Evolutionary conservation across 2,888 invertebrate genomes (phyloP).

Genomic region (Cataglyphis albicans): DNA sequence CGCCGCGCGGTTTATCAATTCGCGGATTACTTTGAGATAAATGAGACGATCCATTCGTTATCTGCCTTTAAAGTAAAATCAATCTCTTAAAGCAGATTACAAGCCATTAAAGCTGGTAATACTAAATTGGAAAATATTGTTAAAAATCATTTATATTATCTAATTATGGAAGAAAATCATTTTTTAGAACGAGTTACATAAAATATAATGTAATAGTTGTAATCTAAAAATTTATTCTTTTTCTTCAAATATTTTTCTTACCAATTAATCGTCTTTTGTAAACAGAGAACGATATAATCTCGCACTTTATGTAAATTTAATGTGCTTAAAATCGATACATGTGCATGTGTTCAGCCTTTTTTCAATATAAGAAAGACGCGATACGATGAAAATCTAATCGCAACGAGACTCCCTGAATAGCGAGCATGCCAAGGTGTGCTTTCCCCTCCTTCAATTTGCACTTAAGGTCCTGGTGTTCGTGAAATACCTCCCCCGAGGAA

Average conservation of each 20-base stretch:
- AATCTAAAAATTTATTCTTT: not conserved
- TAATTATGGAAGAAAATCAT: not conserved
- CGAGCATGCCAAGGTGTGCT: conserved; percentile 51
- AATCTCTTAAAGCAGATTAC: not conserved
- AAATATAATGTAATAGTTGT: not conserved
- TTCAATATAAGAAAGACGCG: conserved; percentile 39
- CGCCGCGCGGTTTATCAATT: not conserved
- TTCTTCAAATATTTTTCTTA: not conserved
- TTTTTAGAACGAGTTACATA: not conserved
- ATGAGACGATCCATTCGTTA: conserved; percentile 3
- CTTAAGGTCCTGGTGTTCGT: conserved; percentile 56
- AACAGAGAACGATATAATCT: not conserved
- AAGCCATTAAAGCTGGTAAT: not conserved
- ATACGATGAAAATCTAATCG: conserved; percentile 65
- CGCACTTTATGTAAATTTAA: conserved; percentile 8
- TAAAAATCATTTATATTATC: not conserved
- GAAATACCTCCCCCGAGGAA: conserved; percentile 62
- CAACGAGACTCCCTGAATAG: conserved; percentile 59
- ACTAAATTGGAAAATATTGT: not conserved
- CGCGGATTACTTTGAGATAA: conserved; percentile 6
- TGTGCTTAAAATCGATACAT: not conserved
- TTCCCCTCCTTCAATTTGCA: conserved; percentile 61
- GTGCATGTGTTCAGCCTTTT: not conserved
- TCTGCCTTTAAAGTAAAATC: conserved; percentile 8
- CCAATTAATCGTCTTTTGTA: not conserved